Conservation (phyloP, 2,888 invertebrate genomes). For the Trypoxylon attenuatum region DNA sequence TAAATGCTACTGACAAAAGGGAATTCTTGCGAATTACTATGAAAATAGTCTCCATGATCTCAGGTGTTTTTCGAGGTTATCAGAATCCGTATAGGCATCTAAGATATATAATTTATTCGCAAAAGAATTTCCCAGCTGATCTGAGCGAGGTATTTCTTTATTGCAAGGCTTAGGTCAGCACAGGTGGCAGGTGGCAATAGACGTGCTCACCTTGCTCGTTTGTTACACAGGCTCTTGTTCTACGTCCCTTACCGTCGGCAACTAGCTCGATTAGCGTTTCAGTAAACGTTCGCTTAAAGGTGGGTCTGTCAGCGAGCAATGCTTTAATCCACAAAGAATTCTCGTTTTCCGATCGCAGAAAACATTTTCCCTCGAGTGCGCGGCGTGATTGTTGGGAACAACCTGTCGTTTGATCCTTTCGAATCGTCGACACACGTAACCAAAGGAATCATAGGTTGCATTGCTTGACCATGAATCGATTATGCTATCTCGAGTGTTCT, state of each 20-base stretch:
- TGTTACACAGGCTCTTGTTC: slow-evolving; percentile 34
- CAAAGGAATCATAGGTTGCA: too few relatives aligned
- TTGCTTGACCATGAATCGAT: too few relatives aligned
- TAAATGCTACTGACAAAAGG: too few relatives aligned
- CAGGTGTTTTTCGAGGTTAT: too few relatives aligned
- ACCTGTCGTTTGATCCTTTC: not conserved
- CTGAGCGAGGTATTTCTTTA: slow-evolving; percentile 10
- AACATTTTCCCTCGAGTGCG: not conserved
- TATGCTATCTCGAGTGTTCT: too few relatives aligned
- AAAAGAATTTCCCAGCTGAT: not conserved
- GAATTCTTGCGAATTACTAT: too few relatives aligned
- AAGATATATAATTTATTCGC: slow-evolving; percentile 24
- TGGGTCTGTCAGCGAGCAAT: slow-evolving; percentile 24
- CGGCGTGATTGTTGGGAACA: not conserved
- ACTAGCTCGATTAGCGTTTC: slow-evolving; percentile 36
- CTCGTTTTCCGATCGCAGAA: slow-evolving; percentile 4
- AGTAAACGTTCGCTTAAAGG: slow-evolving; percentile 35
- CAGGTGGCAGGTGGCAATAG: slow-evolving; percentile 45
- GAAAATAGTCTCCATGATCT: too few relatives aligned
- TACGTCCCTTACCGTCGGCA: slow-evolving; percentile 30
- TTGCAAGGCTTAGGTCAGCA: slow-evolving; percentile 34
- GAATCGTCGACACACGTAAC: not conserved
- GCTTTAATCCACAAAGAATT: slow-evolving; percentile 22
- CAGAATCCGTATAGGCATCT: too few relatives aligned
- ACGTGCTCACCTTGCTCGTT: slow-evolving; percentile 26